Conservation (phyloP, 2,888 invertebrate species). For the Schizotus pectinicornis region DNA sequence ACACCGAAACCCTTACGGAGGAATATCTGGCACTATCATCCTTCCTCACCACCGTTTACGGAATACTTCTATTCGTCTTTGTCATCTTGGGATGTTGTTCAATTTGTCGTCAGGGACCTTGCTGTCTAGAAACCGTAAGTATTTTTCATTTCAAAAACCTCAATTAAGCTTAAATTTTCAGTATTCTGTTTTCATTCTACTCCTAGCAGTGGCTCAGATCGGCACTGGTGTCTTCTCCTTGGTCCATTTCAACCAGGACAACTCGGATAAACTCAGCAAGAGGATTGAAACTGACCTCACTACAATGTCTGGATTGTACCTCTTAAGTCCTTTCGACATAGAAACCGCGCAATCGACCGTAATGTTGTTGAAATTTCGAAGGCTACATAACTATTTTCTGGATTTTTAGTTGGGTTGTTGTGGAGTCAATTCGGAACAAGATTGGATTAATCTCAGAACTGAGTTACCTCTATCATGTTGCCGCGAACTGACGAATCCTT, state of each 20-base stretch:
- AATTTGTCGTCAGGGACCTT: constrained; percentile 34
- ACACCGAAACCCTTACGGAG: constrained; percentile 22
- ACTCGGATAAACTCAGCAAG: constrained; percentile 1
- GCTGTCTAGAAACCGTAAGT: constrained; percentile 37
- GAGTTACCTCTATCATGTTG: constrained; percentile 23
- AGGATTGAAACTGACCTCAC: not conserved
- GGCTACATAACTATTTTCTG: constrained; percentile 3
- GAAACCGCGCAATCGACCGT: constrained; percentile 30
- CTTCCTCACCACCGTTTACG: constrained; percentile 26
- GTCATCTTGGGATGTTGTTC: constrained; percentile 37
- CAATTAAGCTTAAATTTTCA: too few relatives aligned
- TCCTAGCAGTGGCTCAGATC: constrained; percentile 37
- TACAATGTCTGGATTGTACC: not conserved
- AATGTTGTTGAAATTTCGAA: constrained; percentile 1
- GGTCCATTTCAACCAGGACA: constrained; percentile 11
- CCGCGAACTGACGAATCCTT: not conserved
- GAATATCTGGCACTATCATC: constrained; percentile 31
- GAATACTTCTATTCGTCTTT: constrained; percentile 28
- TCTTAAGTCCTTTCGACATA: constrained; percentile 1
- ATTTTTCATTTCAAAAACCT: not conserved
- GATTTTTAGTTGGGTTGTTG: constrained; percentile 35
- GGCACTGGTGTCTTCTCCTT: constrained; percentile 34
- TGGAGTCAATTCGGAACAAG: constrained; percentile 26
- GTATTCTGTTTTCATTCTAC: constrained; percentile 38
- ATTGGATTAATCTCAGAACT: constrained; percentile 13